Conservation (phyloP, 2,888 invertebrate species). For the Clistopyga incitator region DNA sequence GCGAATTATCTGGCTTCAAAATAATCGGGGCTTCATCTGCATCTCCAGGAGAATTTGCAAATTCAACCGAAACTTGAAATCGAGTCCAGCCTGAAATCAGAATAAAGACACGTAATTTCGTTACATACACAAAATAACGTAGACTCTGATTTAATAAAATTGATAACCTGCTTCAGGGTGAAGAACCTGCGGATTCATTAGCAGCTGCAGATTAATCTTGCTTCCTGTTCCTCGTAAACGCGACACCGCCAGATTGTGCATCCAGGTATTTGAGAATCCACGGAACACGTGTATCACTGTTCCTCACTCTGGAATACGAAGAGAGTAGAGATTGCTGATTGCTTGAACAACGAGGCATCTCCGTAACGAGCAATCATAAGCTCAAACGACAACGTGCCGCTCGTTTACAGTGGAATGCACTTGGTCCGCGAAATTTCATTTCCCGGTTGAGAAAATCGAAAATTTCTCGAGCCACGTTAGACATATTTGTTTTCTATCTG, state of each 20-base stretch:
- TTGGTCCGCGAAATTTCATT: neutral
- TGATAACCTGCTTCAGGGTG: neutral
- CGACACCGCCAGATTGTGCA: conserved; percentile 9
- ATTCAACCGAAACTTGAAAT: neutral
- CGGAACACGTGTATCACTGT: neutral
- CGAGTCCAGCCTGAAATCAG: neutral
- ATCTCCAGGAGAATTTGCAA: neutral
- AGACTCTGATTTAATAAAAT: too few species aligned
- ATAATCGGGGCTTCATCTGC: neutral
- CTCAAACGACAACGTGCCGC: neutral
- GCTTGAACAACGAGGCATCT: conserved; percentile 11
- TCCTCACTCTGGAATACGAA: conserved; percentile 16
- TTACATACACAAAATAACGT: too few species aligned
- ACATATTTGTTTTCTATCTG: neutral
- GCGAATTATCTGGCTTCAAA: conserved; percentile 48
- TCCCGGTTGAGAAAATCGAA: neutral
- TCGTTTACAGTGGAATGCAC: neutral
- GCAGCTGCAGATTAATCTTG: conserved; percentile 43
- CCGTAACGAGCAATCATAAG: conserved; percentile 24
- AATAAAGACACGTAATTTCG: too few species aligned
- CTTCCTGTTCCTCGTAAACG: conserved; percentile 28
- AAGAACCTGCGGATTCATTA: conserved; percentile 51
- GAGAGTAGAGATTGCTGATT: conserved; percentile 39
- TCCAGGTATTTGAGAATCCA: conserved; percentile 31
- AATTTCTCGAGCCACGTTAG: neutral